Evolutionary conservation across 2,888 invertebrate species (phyloP).

Genomic region (Cerastoderma edule): DNA sequence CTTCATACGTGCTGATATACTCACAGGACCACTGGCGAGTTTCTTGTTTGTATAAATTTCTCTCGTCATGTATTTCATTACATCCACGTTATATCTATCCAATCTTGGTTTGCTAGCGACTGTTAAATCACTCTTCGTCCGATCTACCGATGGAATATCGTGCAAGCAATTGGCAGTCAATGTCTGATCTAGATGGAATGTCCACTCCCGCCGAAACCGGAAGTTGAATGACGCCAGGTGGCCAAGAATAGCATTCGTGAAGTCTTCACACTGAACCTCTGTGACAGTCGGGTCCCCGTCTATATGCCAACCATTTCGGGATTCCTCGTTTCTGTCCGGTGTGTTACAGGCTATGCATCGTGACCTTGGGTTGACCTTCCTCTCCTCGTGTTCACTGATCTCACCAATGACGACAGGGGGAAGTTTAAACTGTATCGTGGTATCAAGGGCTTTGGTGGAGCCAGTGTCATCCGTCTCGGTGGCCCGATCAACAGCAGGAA

Average conservation of each 20-base stretch:
- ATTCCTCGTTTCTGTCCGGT: background rate
- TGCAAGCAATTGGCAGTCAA: no score
- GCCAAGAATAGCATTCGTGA: constrained; percentile 15
- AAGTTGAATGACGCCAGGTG: background rate
- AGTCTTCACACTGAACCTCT: background rate
- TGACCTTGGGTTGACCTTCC: background rate
- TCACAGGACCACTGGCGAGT: constrained; percentile 5
- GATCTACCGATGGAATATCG: no score
- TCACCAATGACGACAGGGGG: constrained; percentile 5
- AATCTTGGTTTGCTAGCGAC: no score
- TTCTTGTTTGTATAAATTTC: constrained; percentile 16
- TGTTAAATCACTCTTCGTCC: no score
- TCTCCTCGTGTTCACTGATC: background rate
- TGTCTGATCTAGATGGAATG: no score
- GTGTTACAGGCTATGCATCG: constrained; percentile 8
- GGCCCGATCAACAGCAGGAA: constrained; percentile 5
- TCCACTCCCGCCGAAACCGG: constrained; percentile 8
- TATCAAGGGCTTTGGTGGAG: background rate
- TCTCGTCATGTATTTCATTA: constrained; percentile 18
- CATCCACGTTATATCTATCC: no score
- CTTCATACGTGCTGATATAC: constrained; percentile 2
- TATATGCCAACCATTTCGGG: constrained; percentile 7
- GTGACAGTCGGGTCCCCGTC: background rate
- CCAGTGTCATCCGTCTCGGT: constrained; percentile 6
- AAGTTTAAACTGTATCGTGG: constrained; percentile 7